Conservation (phyloP, 2,888 invertebrate species). For the Thera obeliscata region DNA sequence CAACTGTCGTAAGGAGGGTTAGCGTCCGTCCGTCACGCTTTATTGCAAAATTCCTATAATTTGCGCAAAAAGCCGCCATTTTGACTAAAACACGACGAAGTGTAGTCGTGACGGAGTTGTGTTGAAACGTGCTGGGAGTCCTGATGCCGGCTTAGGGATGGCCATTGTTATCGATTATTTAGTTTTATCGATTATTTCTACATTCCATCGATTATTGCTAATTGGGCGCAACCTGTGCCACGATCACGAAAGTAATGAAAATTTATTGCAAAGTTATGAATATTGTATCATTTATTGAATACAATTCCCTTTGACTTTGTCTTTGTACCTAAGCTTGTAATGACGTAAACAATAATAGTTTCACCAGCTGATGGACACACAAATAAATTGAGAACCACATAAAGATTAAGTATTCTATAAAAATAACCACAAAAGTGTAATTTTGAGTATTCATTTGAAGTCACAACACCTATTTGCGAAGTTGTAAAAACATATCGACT, state of each 20-base stretch:
- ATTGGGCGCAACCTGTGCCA: constrained; percentile 10
- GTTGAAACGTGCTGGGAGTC: constrained; percentile 39
- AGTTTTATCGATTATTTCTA: constrained; percentile 24
- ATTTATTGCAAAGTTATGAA: neutral
- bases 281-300: too few species aligned
- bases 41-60: constrained; percentile 38
- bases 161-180: constrained; percentile 23
- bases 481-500: too few species aligned
- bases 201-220: constrained; percentile 21
- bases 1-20: constrained; percentile 6
- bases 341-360: too few species aligned
- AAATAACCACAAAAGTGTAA: too few species aligned
- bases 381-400: too few species aligned
- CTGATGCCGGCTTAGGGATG: constrained; percentile 29
- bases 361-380: too few species aligned
- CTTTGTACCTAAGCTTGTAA: too few species aligned
- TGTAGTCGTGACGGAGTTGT: constrained; percentile 35
- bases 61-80: constrained; percentile 27
- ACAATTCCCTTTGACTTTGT: too few species aligned
- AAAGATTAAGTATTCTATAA: too few species aligned
- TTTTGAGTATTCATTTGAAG: too few species aligned
- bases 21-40: constrained; percentile 31
- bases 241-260: constrained; percentile 2
- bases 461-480: too few species aligned
- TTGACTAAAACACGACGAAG: constrained; percentile 34